phyloP scores from a whole-genome alignment of 2,888 invertebrate genomes.

The Hipparchia sbordonii region DNA sequence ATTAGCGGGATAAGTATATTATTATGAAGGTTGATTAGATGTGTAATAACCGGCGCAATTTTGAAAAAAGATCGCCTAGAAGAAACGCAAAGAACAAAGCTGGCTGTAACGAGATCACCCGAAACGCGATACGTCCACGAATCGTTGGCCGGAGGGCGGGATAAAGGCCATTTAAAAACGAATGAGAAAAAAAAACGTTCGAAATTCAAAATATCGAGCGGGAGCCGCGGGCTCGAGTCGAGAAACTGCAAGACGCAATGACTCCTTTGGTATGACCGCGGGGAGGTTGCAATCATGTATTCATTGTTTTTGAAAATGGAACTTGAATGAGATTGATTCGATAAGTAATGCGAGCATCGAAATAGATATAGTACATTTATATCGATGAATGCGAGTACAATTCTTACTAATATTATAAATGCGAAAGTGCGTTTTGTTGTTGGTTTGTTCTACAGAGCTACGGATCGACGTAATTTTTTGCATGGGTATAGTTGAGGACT shows the following conservation, averaged over 20 bases:
- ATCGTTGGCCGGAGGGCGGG: slow-evolving; percentile 71
- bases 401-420: not conserved
- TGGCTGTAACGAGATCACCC: slow-evolving; percentile 73
- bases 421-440: no score
- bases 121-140: slow-evolving; percentile 78
- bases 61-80: slow-evolving; percentile 45
- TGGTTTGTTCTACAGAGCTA: no score
- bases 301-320: slow-evolving; percentile 11
- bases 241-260: slow-evolving; percentile 31
- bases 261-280: slow-evolving; percentile 34
- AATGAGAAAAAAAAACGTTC: slow-evolving; percentile 58
- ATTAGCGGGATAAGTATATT: no score
- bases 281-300: slow-evolving; percentile 10
- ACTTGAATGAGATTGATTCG: slow-evolving; percentile 3
- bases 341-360: not conserved
- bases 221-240: slow-evolving; percentile 46
- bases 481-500: no score
- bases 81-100: slow-evolving; percentile 52
- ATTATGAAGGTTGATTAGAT: no score
- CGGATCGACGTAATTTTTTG: no score
- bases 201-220: slow-evolving; percentile 68
- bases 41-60: no score
- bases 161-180: slow-evolving; percentile 68
- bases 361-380: not conserved
- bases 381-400: not conserved